Conservation (phyloP, 2,797 vertebrate genomes). For the Hephaestus fuliginosus region DNA sequence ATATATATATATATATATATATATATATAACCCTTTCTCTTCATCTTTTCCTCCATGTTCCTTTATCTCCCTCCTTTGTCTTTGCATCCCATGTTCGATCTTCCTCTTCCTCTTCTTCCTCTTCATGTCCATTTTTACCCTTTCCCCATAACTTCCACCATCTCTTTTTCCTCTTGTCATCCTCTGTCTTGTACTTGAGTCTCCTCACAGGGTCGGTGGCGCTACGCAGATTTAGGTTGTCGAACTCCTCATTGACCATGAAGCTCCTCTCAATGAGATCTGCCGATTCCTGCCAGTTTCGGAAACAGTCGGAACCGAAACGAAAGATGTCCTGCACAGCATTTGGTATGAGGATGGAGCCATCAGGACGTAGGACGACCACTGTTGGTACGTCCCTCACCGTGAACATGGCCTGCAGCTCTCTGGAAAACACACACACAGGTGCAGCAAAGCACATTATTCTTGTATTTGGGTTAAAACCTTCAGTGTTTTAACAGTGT, state of each 20-base stretch:
- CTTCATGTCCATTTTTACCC: conserved; percentile 35
- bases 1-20: too few species aligned
- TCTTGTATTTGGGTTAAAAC: too few species aligned
- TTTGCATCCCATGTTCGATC: conserved; percentile 52
- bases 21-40: neutral
- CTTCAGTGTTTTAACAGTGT: too few species aligned
- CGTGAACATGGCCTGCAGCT: conserved; percentile 87
- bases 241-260: conserved; percentile 88
- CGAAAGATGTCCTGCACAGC: conserved; percentile 88
- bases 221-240: conserved; percentile 83
- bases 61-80: conserved; percentile 51
- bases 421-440: conserved; percentile 76
- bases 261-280: conserved; percentile 92
- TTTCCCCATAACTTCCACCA: conserved; percentile 73
- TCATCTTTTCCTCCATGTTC: conserved; percentile 61
- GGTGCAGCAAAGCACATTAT: neutral
- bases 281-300: conserved; percentile 91
- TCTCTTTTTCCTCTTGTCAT: conserved; percentile 82
- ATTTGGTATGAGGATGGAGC: conserved; percentile 87
- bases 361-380: conserved; percentile 90
- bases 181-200: conserved; percentile 87
- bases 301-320: conserved; percentile 87
- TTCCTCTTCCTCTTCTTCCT: conserved; percentile 33
- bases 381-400: conserved; percentile 87
- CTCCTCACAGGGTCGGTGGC: conserved; percentile 89